Base-by-base conservation (phyloP, 2,113 vertebrate genomes). In the Struthio camelus region DNA sequence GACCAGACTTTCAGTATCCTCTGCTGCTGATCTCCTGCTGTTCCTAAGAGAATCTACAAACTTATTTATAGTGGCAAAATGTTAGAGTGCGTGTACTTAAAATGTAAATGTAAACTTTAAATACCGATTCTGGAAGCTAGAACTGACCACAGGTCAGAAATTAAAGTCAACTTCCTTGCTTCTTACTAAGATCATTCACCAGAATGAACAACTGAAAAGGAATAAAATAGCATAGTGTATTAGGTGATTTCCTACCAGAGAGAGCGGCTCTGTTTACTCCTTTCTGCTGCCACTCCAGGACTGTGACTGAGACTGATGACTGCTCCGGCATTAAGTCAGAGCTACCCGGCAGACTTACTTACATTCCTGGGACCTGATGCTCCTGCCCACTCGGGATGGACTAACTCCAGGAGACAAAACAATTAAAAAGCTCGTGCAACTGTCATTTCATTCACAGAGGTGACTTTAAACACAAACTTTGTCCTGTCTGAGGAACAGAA, bases 241-340 rank as follows among this genome's bases (percentile, higher is more conserved):
- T 85, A 87, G 51, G 38, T 87, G 70, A 69, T 89, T 96, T 96
- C 81, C 97, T 93, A 96, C 80, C 90, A 46, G 94, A 38, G 22
- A 40, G 14, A 22, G 50, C 0, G 28, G 30, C 78, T 93, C 95
- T 65, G 46, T 87, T 94, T 96, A 94, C 66, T 96, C 91, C 89
- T 94, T 91, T 93, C 84, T 80, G 72, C 61, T 70, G 54, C 87
- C 65, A n/a, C 20, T 18, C 4, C 1, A 42, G 64, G 51, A 71
- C 53, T 79, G 81, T 44, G 16, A 3, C 14, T 94, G 80, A 22
- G 56, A 81, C 87, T 23, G 53, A 80, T 13, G n/a, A 94, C 88
- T 42, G 87, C 70, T 82, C 7, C 24, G 54, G 90, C 44, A 77
- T 32, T 40, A 23, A 38, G 80, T 12, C 64, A 96, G 92, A 90